A percentile compares a stretch with the other conserved stretches of the same genome.
Conservation (phyloP, 2,888 invertebrate species). For the Serrognathus titanus region DNA sequence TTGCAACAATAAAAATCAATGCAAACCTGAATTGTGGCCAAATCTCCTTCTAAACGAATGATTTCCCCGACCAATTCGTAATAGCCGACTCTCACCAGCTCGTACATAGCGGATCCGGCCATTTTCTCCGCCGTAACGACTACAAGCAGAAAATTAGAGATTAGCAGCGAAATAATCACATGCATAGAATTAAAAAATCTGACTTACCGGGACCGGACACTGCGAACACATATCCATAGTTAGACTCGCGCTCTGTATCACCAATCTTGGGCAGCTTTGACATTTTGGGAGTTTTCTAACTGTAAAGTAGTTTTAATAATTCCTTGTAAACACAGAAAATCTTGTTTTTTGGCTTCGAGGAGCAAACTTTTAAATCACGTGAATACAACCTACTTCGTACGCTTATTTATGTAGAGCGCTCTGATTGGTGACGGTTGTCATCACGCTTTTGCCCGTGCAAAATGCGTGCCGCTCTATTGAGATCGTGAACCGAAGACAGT, state of each 20-base stretch:
- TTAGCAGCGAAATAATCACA: not conserved
- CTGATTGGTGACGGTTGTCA: not conserved
- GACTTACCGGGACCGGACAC: conserved; percentile 94
- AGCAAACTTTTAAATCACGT: conserved; percentile 30
- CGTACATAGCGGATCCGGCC: conserved; percentile 99
- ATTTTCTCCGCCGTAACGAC: conserved; percentile 99
- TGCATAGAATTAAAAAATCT: not conserved
- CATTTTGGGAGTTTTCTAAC: conserved; percentile 53
- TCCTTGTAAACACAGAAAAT: not conserved
- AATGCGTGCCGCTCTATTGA: conserved; percentile 24
- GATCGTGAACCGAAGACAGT: conserved; percentile 22
- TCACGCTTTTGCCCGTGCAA: conserved; percentile 4
- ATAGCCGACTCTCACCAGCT: conserved; percentile 98
- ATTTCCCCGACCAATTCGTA: conserved; percentile 98
- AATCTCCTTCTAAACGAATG: conserved; percentile 98
- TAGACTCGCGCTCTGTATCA: conserved; percentile 83
- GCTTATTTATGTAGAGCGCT: conserved; percentile 28
- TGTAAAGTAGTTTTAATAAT: conserved; percentile 4
- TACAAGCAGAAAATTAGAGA: conserved; percentile 45
- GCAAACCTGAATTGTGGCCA: conserved; percentile 91
- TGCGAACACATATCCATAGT: conserved; percentile 92
- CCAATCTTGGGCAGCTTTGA: conserved; percentile 67
- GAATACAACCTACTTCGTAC: conserved; percentile 29
- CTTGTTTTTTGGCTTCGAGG: not conserved
- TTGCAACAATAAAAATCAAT: not conserved